A percentile compares a stretch with the other conserved stretches of the same genome.
These are phyloP conservation scores for Pomacea maculata DNA, from an alignment of 1,140 invertebrate species.

Conservation along the genomic window DNA sequence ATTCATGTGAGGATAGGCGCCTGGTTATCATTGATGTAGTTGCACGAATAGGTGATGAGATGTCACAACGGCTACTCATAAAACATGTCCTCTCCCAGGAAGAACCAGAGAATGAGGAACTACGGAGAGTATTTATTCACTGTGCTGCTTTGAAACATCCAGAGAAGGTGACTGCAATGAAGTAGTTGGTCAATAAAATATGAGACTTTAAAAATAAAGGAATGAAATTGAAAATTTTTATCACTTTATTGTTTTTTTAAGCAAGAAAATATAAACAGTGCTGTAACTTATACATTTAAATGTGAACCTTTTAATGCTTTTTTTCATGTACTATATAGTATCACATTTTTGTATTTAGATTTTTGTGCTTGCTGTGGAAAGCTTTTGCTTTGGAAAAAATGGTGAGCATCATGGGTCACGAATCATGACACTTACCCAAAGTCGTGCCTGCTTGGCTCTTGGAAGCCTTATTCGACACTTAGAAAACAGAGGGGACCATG, in stretches of 20 bases:
- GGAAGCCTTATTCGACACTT: conserved; percentile 3
- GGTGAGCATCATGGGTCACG: conserved; percentile 1
- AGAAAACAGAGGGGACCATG: background rate
- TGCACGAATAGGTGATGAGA: conserved; percentile 21
- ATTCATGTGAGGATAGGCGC: conserved; percentile 30
- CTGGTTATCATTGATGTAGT: conserved; percentile 40
- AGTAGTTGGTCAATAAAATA: too few species aligned
- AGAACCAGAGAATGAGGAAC: conserved; percentile 27
- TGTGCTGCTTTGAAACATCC: conserved; percentile 30
- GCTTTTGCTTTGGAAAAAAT: background rate
- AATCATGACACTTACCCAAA: background rate
- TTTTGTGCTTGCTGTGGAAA: background rate
- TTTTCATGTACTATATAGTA: too few species aligned
- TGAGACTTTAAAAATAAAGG: too few species aligned
- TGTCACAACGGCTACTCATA: conserved; percentile 30
- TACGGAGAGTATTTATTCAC: conserved; percentile 31
- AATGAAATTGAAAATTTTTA: too few species aligned
- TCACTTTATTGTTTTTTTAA: too few species aligned
- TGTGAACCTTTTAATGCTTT: too few species aligned
- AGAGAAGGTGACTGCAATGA: conserved; percentile 11
- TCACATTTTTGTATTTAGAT: too few species aligned
- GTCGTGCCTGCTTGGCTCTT: conserved; percentile 10
- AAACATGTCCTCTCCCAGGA: conserved; percentile 25
- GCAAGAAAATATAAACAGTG: too few species aligned
- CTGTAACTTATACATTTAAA: too few species aligned